Evolutionary conservation across 2,113 vertebrate genomes (phyloP).

Genomic region (Indicator maculatus): DNA sequence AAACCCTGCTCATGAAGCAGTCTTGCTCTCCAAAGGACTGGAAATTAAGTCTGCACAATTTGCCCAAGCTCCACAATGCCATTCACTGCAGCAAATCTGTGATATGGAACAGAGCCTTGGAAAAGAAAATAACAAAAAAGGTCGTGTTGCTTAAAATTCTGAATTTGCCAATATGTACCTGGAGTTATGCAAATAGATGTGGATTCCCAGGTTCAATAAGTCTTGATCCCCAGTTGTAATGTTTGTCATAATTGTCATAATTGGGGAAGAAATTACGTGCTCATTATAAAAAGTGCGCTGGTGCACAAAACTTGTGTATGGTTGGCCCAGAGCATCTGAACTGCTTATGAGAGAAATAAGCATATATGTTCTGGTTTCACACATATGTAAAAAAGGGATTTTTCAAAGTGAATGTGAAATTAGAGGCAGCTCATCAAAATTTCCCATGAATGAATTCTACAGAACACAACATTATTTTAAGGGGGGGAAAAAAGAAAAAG

Average conservation of each 20-base stretch:
- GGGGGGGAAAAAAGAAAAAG: background rate
- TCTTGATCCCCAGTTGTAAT: background rate
- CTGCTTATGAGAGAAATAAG: background rate
- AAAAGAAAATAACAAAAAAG: constrained; percentile 7
- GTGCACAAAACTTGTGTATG: background rate
- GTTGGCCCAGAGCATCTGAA: background rate
- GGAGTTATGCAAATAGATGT: constrained; percentile 22
- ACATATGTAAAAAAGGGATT: background rate
- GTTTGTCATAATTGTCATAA: background rate
- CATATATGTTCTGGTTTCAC: background rate
- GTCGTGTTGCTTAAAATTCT: background rate
- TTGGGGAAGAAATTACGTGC: background rate
- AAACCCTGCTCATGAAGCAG: background rate
- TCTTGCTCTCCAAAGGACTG: background rate
- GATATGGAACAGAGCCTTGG: background rate
- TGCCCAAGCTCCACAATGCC: background rate
- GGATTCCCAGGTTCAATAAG: background rate
- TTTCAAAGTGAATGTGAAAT: constrained; percentile 30
- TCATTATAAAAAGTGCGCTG: constrained; percentile 2
- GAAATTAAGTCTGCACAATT: background rate
- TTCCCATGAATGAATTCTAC: background rate
- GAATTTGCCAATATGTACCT: background rate
- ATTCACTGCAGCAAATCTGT: background rate
- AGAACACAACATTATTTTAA: background rate
- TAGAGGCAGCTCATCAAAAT: constrained; percentile 14